These are phyloP conservation scores for Puffinus mauretanicus DNA, from an alignment of 2,113 vertebrate species.

Conservation along the genomic window DNA sequence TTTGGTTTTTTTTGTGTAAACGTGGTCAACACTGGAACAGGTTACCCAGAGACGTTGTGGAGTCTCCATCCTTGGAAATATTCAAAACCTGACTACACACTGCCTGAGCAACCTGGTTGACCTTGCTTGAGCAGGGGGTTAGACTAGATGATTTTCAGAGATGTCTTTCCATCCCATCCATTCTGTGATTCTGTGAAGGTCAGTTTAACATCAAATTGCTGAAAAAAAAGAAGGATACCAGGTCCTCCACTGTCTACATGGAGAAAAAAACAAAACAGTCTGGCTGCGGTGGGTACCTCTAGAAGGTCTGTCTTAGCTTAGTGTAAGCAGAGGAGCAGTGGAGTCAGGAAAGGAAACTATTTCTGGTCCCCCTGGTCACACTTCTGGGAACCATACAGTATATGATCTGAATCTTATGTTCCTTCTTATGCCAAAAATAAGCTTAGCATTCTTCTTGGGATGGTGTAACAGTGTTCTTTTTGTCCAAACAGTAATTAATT, in stretches of 20 bases:
- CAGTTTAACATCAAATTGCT: not conserved
- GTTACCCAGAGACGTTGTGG: not conserved
- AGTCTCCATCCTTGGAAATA: not conserved
- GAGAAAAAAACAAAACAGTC: not conserved
- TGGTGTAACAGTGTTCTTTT: not conserved
- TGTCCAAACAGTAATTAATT: not conserved
- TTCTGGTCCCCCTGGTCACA: not conserved
- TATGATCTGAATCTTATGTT: not conserved
- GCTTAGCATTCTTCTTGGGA: not conserved
- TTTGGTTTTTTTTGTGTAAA: no score
- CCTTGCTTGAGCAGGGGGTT: not conserved
- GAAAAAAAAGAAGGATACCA: not conserved
- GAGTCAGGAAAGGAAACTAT: not conserved
- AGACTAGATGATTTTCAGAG: not conserved
- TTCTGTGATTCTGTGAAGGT: not conserved
- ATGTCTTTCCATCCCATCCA: not conserved
- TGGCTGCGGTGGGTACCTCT: not conserved
- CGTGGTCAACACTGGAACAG: not conserved
- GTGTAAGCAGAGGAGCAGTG: not conserved
- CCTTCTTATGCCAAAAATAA: not conserved
- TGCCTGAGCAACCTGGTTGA: not conserved
- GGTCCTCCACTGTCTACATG: not conserved
- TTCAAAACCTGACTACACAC: not conserved
- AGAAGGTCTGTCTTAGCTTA: not conserved
- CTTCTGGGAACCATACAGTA: not conserved